Conservation (phyloP, 1,140 invertebrate genomes). For the Calephelis nemesis region DNA sequence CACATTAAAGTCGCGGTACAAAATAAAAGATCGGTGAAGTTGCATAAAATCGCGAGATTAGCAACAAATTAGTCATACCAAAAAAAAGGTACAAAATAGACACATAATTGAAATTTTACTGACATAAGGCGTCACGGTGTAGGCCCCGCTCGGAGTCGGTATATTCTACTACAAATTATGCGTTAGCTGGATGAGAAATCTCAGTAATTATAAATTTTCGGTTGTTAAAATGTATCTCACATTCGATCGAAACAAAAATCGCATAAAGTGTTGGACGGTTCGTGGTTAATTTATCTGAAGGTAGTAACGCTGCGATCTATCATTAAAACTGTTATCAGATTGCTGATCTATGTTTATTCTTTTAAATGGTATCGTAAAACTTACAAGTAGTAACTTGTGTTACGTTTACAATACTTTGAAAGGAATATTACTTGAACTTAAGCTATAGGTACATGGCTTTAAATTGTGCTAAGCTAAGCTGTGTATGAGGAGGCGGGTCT, state of each 20-base stretch:
- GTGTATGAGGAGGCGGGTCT: no score
- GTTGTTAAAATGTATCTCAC: slow-evolving; percentile 4
- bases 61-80: no score
- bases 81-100: no score
- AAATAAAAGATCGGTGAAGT: no score
- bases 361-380: slow-evolving; percentile 7
- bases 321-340: background rate
- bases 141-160: no score
- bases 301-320: background rate
- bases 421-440: background rate
- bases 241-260: background rate
- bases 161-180: background rate
- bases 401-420: background rate
- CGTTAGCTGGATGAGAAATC: background rate
- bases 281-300: background rate
- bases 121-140: no score
- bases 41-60: no score
- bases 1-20: no score
- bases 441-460: no score
- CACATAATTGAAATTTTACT: no score
- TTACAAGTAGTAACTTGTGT: background rate
- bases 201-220: slow-evolving; percentile 2
- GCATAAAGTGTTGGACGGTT: background rate
- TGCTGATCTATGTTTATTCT: background rate
- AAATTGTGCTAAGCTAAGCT: no score